Evolutionary conservation across 2,888 invertebrate species (phyloP), one percentile per base, ranked within the genome.

Genomic region (Agrotis ipsilon): DNA sequence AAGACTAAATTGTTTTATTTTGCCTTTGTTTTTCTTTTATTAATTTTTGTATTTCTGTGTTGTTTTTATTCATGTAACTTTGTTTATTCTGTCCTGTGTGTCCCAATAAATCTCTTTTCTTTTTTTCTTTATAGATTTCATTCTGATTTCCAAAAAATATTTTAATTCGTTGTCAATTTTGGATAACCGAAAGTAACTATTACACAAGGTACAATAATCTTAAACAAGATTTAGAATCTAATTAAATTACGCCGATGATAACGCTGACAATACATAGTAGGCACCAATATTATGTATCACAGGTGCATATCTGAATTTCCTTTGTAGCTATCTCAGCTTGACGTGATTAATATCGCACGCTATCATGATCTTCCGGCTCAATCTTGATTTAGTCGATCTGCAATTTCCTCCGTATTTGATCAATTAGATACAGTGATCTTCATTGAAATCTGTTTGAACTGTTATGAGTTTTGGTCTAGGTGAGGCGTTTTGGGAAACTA

Each of bases 331-430:
- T 21, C 46, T 46, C 16, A 61, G 43, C 43, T 71, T 58, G 46
- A 19, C 48, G 43, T 71, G 57, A 71, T 71, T 71, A 62, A 71
- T 75, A 61, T 61, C 65, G 61, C 63, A 55, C 16, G 62, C 46
- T 78, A 59, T 64, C 78, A 59, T 62, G 49, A 59, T 39, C 54
- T 21, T 62, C 64, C 77, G 64, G 58, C 49, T 77, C 48, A 77
- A 59, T 61, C 48, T 24, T 57, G 43, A 45, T 77, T 48, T 48
- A 57, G 19, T 19, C 21, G 21, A 57, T 57, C 64, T 45, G 46
- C 70, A 58, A 71, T 71, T 57, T 65, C 75, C 71, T 65, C 16
- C n/a, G n/a, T 48, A 14, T 18, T 48, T 24, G 14, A 52, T 49
- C 21, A 52, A 24, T 58, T 61, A 32, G 13, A 45, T 52, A n/a